These are phyloP conservation scores for Axea sp. DNA, from an alignment of 2,888 invertebrate species.

Conservation along the genomic window DNA sequence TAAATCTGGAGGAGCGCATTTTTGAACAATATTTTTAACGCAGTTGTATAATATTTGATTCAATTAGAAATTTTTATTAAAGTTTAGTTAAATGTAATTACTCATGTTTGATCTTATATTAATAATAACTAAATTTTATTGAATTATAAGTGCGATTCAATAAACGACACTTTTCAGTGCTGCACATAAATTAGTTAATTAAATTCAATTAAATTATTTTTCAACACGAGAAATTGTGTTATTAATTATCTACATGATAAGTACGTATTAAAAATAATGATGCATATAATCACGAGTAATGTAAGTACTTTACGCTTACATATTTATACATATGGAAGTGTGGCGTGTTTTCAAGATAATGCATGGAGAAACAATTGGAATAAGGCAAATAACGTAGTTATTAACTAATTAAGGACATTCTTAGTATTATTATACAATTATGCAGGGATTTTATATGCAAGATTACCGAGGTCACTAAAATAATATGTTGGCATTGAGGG, in stretches of 20 bases:
- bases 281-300: constrained; percentile 22
- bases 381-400: constrained; percentile 46
- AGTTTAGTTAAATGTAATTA: no score
- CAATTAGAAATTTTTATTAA: no score
- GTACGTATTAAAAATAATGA: constrained; percentile 37
- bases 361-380: constrained; percentile 34
- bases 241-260: constrained; percentile 23
- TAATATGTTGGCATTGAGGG: neutral
- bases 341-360: constrained; percentile 24
- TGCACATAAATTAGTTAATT: constrained; percentile 25
- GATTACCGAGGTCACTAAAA: constrained; percentile 29
- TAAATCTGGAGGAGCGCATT: no score
- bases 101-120: no score
- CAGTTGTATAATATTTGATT: no score
- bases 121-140: no score
- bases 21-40: no score
- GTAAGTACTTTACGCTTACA: constrained; percentile 1
- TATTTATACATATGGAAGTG: constrained; percentile 7
- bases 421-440: constrained; percentile 42
- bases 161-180: no score
- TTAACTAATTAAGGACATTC: constrained; percentile 44
- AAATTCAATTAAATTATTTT: constrained; percentile 29
- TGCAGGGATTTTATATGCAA: constrained; percentile 13
- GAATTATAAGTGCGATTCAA: no score
- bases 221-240: neutral